Base-by-base conservation (phyloP, 2,888 invertebrate species). In the Onthophagus sagittarius region DNA sequence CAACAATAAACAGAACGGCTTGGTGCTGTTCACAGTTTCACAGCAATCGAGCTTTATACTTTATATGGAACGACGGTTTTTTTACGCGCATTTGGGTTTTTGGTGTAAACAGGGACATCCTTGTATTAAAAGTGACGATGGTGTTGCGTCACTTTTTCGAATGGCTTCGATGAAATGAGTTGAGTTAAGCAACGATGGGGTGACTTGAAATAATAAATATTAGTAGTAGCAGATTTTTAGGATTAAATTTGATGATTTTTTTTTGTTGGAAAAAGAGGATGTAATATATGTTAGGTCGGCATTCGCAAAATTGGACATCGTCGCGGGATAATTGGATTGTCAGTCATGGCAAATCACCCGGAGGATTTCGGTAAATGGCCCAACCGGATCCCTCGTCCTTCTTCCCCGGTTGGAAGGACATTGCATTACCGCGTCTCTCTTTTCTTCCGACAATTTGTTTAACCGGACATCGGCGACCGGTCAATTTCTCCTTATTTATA, bases 281-380 rank as follows among this genome's bases (percentile, higher is more conserved):
- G 39, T 53, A 53, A 53, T 53, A 53, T 53, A 53, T 53, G 39
- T 53, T 53, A 53, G 39, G 67, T 23, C 13, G 67, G 23, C 31
- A 75, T 74, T 71, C 72, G 75, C 72, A 63, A 75, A 76, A 77
- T 77, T 75, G 77, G 73, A 77, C 79, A 78, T 77, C 79, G 79
- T 80, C 77, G 79, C 79, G 79, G 81, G 80, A 81, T 83, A 83
- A 83, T 83, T 83, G 82, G 79, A 78, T 81, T 83, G 84, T 84
- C 83, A 83, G 81, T 83, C 83, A 83, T 78, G 82, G 81, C 82
- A 82, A 82, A 84, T 84, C 82, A 81, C 82, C 82, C 80, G 79
- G 77, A 80, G 78, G 75, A 23, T 67, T 67, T 23, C 67, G 23
- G 67, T 23, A 67, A 67, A 67, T 67, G 67, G 67, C 11, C 7